Evolutionary conservation across 2,797 vertebrate genomes (phyloP).

Genomic region (Dryobates pubescens): DNA sequence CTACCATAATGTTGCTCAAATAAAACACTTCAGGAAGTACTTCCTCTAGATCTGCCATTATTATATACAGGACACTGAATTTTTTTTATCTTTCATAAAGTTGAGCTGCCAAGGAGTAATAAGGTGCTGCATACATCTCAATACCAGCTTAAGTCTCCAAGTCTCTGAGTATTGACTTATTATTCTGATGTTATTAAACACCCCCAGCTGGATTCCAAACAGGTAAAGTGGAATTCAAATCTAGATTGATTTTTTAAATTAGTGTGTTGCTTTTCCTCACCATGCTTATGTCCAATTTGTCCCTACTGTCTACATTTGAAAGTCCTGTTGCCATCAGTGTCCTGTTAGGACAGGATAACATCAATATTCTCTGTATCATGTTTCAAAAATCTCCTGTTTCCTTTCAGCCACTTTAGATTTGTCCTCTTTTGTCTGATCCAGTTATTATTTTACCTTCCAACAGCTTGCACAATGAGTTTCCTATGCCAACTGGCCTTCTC

Average conservation of each 20-base stretch:
- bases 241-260: slow-evolving; percentile 2
- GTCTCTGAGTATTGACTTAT: slow-evolving; percentile 5
- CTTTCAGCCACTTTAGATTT: background rate
- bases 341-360: background rate
- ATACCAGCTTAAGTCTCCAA: background rate
- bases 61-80: background rate
- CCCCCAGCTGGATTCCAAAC: background rate
- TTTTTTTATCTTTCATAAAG: background rate
- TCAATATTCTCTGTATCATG: background rate
- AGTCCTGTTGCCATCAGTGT: background rate
- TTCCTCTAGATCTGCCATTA: background rate
- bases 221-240: slow-evolving; percentile 26
- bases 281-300: background rate
- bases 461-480: background rate
- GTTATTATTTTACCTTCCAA: background rate
- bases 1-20: background rate
- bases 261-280: background rate
- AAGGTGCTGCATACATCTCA: background rate
- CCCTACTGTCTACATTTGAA: background rate
- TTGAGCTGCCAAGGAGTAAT: background rate
- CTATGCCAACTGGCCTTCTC: background rate
- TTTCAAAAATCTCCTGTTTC: background rate
- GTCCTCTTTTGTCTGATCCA: background rate
- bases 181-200: slow-evolving; percentile 16
- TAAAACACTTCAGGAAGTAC: background rate